Base-by-base conservation (phyloP, 2,888 invertebrate species). In the Drosophila tanythrix region DNA sequence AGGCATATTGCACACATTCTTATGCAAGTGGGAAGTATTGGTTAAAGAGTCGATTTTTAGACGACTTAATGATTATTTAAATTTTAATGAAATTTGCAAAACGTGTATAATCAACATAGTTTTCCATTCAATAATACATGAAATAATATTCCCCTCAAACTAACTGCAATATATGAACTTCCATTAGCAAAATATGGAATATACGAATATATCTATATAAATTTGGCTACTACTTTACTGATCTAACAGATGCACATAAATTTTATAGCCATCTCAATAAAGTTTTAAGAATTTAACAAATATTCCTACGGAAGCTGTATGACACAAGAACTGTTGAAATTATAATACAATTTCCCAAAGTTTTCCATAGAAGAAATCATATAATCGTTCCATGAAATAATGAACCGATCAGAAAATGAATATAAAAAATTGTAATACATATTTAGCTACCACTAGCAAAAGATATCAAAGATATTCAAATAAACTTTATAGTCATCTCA, bases 271-370 rank as follows among this genome's bases (percentile, higher is more conserved):
- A 31, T 31, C 2, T 8, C 1, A 2, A 5, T 35, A n/a, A 2
- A 5, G 11, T 13, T 21, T 21, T 13, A 5, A 21, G 43, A 21
- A 46, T 21, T 1, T 3, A 1, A 18, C 27, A 0, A 18, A 50
- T 5, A 18, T 21, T 21, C 0, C 3, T 21, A 3, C 3, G 7
- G 1, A 46, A 13, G 7, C 21, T 13, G n/a, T 11, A 2, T 2
- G 4, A 11, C n/a, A 21, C 7, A 21, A 21, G 0, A 13, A 21
- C 1, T 46, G 13, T 46, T 46, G 46, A 11, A 21, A 21, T 5
- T 0, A 43, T 21, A 43, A 21, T 0, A 21, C 11, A 5, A 43
- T 43, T 43, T 0, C 5, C 2, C 2, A 43, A 21, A 5, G 21
- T 21, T 43, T 21, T 11, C 21, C 13, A 1, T 13, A 0, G 46